Evolutionary conservation across 2,113 vertebrate species (phyloP).

Genomic region (Gnathonemus longibarbis): DNA sequence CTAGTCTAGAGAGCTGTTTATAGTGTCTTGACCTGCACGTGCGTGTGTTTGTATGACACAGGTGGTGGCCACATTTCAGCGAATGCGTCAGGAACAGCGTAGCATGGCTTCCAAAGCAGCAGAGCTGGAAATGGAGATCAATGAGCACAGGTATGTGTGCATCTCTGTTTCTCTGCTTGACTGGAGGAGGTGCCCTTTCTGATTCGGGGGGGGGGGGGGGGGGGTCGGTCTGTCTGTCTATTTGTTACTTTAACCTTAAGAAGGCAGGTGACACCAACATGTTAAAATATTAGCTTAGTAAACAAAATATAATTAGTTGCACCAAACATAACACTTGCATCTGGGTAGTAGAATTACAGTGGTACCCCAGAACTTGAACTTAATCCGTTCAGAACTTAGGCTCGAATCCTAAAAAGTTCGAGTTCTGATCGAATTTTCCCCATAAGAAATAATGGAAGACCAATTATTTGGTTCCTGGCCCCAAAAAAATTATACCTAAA

Average conservation of each 20-base stretch:
- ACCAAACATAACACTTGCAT: background rate
- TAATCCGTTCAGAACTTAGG: no score
- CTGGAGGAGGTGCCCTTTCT: background rate
- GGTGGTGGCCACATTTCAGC: conserved; percentile 85
- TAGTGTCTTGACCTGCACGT: background rate
- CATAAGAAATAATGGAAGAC: no score
- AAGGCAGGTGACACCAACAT: background rate
- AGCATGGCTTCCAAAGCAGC: conserved; percentile 78
- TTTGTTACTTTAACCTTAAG: background rate
- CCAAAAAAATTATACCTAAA: no score
- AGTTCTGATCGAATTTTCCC: no score
- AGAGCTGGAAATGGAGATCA: conserved; percentile 87
- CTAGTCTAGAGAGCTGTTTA: no score
- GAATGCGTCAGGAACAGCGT: conserved; percentile 83
- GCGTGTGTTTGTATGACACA: conserved; percentile 34
- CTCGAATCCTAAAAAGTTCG: no score
- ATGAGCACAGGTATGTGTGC: conserved; percentile 74
- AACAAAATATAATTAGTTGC: background rate
- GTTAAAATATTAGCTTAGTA: background rate
- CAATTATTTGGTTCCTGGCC: no score
- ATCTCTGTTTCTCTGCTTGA: background rate
- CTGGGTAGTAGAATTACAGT: background rate
- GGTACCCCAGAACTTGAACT: no score
- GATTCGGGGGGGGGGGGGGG: no score
- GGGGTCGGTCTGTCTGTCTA: background rate